A percentile compares a stretch with the other conserved stretches of the same genome.
These are phyloP conservation scores for Allygus modestus DNA, from an alignment of 2,888 invertebrate species.

Conservation along the genomic window DNA sequence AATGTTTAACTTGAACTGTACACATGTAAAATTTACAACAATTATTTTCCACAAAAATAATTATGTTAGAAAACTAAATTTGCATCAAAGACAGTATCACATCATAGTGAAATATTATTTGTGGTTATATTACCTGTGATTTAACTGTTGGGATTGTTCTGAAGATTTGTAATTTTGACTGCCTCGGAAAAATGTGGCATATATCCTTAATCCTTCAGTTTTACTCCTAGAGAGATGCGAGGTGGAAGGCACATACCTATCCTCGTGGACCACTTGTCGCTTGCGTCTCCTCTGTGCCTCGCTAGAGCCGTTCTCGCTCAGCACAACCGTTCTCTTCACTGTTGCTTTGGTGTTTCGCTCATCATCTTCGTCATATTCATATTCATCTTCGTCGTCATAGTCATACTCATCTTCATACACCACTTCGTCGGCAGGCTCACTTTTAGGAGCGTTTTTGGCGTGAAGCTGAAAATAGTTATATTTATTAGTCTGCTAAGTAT, in stretches of 20 bases:
- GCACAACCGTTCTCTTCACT: constrained; percentile 26
- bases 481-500: background rate
- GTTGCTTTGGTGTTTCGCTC: constrained; percentile 11
- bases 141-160: background rate
- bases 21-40: no score
- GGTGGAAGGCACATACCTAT: constrained; percentile 38
- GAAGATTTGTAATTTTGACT: background rate
- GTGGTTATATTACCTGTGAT: constrained; percentile 21
- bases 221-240: background rate
- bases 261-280: constrained; percentile 20
- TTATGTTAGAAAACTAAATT: no score
- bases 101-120: background rate
- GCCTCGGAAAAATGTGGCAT: constrained; percentile 26
- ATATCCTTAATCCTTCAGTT: constrained; percentile 9
- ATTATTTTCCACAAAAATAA: no score
- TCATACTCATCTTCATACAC: constrained; percentile 52
- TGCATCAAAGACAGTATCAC: no score
- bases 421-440: constrained; percentile 23
- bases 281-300: background rate
- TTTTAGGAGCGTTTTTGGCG: background rate
- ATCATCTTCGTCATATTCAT: constrained; percentile 10
- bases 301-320: background rate
- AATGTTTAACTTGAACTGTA: no score
- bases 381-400: constrained; percentile 48
- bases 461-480: constrained; percentile 3